These are phyloP conservation scores for Varanus komodoensis DNA, from an alignment of 2,113 vertebrate species.

Conservation along the genomic window DNA sequence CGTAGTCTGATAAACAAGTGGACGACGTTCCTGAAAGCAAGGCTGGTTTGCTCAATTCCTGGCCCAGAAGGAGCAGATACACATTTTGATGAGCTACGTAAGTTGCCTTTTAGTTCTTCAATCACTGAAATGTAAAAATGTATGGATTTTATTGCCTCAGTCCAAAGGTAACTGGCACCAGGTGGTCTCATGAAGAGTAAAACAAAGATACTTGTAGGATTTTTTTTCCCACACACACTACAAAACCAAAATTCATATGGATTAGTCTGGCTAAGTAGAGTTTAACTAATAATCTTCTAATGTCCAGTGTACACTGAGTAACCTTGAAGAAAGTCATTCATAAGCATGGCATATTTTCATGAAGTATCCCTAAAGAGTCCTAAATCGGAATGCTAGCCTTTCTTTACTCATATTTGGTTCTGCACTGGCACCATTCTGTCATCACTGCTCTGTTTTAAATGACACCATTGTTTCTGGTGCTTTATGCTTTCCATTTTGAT, in stretches of 20 bases:
- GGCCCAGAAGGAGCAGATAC: slow-evolving; percentile 94
- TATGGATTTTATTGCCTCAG: neutral
- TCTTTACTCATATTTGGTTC: neutral
- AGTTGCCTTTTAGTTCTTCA: slow-evolving; percentile 61
- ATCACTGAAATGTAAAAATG: neutral
- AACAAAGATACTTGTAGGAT: too few relatives aligned
- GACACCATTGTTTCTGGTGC: too few relatives aligned
- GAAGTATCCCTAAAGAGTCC: neutral
- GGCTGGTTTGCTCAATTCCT: slow-evolving; percentile 93
- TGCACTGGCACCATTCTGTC: neutral
- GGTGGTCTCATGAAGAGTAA: neutral
- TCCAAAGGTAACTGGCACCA: neutral
- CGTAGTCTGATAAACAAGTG: slow-evolving; percentile 98
- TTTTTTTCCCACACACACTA: neutral
- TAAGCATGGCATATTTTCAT: neutral
- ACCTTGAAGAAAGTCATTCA: neutral
- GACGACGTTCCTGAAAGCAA: slow-evolving; percentile 97
- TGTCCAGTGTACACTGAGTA: neutral
- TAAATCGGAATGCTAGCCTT: neutral
- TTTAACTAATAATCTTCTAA: neutral
- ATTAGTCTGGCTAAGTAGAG: neutral
- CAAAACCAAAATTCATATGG: neutral
- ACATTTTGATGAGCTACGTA: slow-evolving; percentile 96
- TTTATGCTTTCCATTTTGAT: too few relatives aligned
- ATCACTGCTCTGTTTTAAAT: neutral